Evolutionary conservation across 2,797 vertebrate species (phyloP), one percentile per base, ranked within the genome.

Genomic region (Anguilla obscura): DNA sequence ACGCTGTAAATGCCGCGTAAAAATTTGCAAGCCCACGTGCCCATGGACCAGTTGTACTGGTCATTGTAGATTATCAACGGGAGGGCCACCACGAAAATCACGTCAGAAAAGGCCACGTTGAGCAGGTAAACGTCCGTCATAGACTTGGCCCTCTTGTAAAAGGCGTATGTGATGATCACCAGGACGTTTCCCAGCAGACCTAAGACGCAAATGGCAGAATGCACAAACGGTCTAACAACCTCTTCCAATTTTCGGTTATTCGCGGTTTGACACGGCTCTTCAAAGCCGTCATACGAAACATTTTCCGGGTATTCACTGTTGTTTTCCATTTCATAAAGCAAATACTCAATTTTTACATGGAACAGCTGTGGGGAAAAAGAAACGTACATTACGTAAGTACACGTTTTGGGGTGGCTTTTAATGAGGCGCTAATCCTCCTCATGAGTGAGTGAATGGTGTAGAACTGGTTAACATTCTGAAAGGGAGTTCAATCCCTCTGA

Each of bases 61-160:
- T 97, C 97, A 91, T 97, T 97, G 91, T 98, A 97, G 88, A 95
- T 94, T 1, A 96, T 93, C 40, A 96, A 88, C 0, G 98, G 98
- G 52, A 99, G 96, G 0, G 95, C 95, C 12, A 96, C 92, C n/a
- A 97, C 97, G 0, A 99, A 97, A 0, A 99, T 90, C 63, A 98
- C 94, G 93, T 99, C 98, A 0, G 97, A 96, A 0, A 98, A 88
- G 83, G 98, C 98, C 90, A 99, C 97, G 84, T 99, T 98, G 58
- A 98, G 91, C 86, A 99, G 96, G 89, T 96, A 98, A 0, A 99
- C 92, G 1, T 99, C 98, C 0, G 98, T 99, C 97, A 99, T 97
- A 45, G 97, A 98, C 90, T 96, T 97, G 87, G 95, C 87, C 89
- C 93, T 96, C 93, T 97, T 97, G n/a, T 98, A 98, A 24, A 94